Conservation (phyloP, 2,113 vertebrate species). For the Mastomys natalensis region DNA sequence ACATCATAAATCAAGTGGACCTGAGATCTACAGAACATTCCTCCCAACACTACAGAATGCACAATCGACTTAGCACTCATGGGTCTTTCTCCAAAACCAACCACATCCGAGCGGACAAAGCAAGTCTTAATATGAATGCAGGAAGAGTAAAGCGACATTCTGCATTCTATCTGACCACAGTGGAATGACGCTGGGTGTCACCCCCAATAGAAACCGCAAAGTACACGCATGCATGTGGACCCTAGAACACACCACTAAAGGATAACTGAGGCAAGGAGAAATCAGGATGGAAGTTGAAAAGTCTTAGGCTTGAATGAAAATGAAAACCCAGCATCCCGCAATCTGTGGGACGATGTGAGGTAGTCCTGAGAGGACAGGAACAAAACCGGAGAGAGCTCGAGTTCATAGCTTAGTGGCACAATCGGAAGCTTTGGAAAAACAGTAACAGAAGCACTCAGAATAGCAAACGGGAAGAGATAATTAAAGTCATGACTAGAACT, state of each 20-base stretch:
- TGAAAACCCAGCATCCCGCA: neutral
- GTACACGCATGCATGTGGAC: neutral
- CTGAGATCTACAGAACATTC: neutral
- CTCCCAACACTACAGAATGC: neutral
- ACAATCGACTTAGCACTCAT: neutral
- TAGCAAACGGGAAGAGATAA: neutral
- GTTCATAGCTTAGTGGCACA: neutral
- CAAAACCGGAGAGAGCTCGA: neutral
- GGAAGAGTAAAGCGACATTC: no score
- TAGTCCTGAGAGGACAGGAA: neutral
- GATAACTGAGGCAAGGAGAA: neutral
- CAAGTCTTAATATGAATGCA: neutral
- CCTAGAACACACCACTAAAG: neutral
- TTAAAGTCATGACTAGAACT: no score
- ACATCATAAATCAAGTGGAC: neutral
- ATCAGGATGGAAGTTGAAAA: neutral
- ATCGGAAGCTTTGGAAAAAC: neutral
- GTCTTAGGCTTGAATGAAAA: neutral
- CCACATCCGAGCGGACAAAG: neutral
- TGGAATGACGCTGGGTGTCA: neutral
- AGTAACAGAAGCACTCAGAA: neutral
- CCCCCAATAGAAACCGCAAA: neutral
- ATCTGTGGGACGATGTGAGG: neutral
- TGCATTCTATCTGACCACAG: neutral
- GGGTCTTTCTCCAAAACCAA: neutral